Base-by-base conservation (phyloP, 2,113 vertebrate genomes). In the Ceuthmochares aereus region DNA sequence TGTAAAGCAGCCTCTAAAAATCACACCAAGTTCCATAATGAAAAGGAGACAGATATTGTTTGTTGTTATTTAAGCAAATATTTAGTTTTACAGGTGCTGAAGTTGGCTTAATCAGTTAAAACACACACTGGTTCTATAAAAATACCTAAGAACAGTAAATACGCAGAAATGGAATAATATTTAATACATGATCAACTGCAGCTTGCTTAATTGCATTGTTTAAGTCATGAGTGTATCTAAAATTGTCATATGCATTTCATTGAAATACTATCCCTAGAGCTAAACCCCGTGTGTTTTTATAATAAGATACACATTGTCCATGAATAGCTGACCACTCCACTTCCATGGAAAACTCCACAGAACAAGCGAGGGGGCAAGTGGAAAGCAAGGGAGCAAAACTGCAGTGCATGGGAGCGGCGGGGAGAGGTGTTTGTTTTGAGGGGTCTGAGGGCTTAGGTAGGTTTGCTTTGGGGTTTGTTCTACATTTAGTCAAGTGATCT, bases 241-340 rank as follows among this genome's bases (percentile, higher is more conserved):
- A 96, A 94, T 83, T 90, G 60, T 95, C 54, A 95, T 64, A 94
- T 79, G 47, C 29, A 26, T 92, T 96, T 95, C 95, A 95, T 32
- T 93, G 92, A 92, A 97, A 86, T 64, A 92, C 72, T 59, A 93
- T 82, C 90, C 73, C 73, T 68, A 60, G 42, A 90, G 90, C 69
- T 82, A 97, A 97, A 94, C 32, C 72, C 42, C 23, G 15, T 3
- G 15, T 77, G 40, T 78, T 85, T 74, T 94, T 87, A 84, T 95
- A 92, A 90, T 40, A 94, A 94, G 87, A 90, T 49, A 60, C 20
- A 51, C 7, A 47, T 43, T 91, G 55, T 55, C 87, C 83, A 49
- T 60, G 42, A 95, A 93, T 72, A 88, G 23, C 49, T 72, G 75
- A 86, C 70, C 56, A 60, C 21, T 91, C 52, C 63, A 43, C 47